phyloP scores from a whole-genome alignment of 2,888 invertebrate genomes.

The Eulithis testata region DNA sequence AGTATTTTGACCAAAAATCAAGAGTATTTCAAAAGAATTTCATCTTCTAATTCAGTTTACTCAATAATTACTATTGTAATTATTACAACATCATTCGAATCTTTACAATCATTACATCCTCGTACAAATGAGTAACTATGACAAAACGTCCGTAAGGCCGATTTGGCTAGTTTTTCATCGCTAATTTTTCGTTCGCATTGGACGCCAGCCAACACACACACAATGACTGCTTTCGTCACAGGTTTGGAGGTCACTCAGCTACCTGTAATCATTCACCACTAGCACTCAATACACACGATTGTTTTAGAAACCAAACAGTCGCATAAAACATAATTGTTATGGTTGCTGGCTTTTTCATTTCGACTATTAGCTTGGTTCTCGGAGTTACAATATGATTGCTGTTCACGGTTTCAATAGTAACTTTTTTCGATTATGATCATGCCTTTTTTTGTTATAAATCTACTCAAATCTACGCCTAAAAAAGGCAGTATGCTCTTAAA shows the following conservation, averaged over 20 bases:
- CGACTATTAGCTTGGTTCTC: too few relatives aligned
- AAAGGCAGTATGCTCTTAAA: too few relatives aligned
- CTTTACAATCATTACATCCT: background rate
- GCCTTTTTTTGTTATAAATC: background rate
- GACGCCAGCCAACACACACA: conserved; percentile 64
- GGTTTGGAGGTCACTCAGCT: conserved; percentile 56
- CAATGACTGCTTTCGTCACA: conserved; percentile 62
- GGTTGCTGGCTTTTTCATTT: background rate
- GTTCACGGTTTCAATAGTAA: too few relatives aligned
- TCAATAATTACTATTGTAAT: too few relatives aligned
- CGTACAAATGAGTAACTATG: conserved; percentile 28
- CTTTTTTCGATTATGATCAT: background rate
- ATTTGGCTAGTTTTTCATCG: conserved; percentile 50
- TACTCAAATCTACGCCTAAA: too few relatives aligned
- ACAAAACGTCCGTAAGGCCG: conserved; percentile 40
- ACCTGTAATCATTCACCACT: conserved; percentile 13
- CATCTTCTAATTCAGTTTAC: too few relatives aligned
- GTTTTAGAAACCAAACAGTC: conserved; percentile 31
- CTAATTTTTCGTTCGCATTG: conserved; percentile 64
- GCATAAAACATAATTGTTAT: conserved; percentile 1
- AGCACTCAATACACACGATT: conserved; percentile 27
- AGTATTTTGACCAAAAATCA: too few relatives aligned
- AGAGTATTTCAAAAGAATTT: too few relatives aligned
- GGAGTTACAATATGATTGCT: too few relatives aligned
- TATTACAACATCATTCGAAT: too few relatives aligned